These are phyloP conservation scores for Sebastes matsubarae DNA, from an alignment of 2,797 vertebrate genomes.

Conservation along the genomic window DNA sequence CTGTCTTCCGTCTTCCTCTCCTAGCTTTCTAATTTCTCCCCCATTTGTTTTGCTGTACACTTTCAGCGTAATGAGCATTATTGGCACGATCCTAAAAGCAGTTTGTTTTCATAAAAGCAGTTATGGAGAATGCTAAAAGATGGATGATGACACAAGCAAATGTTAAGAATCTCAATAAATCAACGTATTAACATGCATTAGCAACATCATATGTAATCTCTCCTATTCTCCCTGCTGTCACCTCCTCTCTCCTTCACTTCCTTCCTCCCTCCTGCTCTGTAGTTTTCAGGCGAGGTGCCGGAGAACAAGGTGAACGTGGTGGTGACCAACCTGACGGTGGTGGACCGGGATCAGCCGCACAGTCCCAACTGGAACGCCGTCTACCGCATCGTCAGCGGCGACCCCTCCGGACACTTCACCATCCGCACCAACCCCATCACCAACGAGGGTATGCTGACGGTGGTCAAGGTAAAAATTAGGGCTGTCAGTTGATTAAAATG, in stretches of 20 bases:
- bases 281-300: constrained; percentile 94
- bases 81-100: constrained; percentile 29
- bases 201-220: constrained; percentile 18
- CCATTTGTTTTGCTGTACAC: constrained; percentile 26
- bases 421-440: constrained; percentile 93
- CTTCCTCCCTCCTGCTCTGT: not conserved
- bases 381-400: constrained; percentile 95
- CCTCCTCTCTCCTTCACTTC: not conserved
- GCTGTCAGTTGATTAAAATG: accelerated
- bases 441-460: constrained; percentile 95
- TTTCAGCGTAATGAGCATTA: constrained; percentile 39
- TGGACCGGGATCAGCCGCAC: constrained; percentile 95
- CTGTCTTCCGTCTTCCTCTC: not conserved
- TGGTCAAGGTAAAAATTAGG: constrained; percentile 87
- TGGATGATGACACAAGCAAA: constrained; percentile 22
- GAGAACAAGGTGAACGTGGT: constrained; percentile 93
- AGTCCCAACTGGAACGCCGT: constrained; percentile 97
- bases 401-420: constrained; percentile 92
- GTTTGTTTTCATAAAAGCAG: constrained; percentile 61
- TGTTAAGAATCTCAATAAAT: constrained; percentile 47
- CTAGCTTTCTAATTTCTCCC: constrained; percentile 13
- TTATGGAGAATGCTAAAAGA: constrained; percentile 45
- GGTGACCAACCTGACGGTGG: constrained; percentile 93
- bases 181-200: constrained; percentile 46
- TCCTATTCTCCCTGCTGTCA: not conserved